These are phyloP conservation scores for Taurulus bubalis DNA, from an alignment of 2,113 vertebrate species.

Conservation along the genomic window DNA sequence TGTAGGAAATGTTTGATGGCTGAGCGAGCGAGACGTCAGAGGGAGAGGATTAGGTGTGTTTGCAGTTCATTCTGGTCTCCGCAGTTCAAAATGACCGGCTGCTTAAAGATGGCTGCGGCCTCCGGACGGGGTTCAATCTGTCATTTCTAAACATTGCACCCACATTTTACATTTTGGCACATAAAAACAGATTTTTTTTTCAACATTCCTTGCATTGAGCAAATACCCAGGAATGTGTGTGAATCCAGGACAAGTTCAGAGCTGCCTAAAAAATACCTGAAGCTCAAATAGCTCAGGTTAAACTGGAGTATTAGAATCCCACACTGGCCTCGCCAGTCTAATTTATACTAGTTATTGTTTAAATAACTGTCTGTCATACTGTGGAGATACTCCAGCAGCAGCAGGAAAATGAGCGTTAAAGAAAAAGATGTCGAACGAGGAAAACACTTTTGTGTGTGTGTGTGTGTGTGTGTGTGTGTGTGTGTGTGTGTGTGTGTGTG, in stretches of 20 bases:
- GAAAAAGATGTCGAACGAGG: not conserved
- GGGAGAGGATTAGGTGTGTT: conserved; percentile 1
- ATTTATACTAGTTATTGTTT: not conserved
- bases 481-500: not conserved
- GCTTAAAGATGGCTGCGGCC: not conserved
- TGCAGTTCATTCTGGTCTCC: not conserved
- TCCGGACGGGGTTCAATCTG: not conserved
- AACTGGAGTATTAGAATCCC: not conserved
- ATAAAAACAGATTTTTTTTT: not conserved
- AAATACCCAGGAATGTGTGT: not conserved
- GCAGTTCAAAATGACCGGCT: conserved; percentile 8
- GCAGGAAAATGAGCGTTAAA: not conserved
- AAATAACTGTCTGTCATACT: not conserved
- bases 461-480: conserved; percentile 12
- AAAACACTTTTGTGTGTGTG: no score
- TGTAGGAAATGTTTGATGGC: not conserved
- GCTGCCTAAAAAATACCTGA: conserved; percentile 32
- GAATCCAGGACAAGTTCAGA: not conserved
- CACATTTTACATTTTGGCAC: not conserved
- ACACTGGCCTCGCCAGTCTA: not conserved
- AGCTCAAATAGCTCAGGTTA: conserved; percentile 2
- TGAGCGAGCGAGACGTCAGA: not conserved
- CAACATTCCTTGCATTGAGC: not conserved
- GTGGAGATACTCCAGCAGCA: not conserved
- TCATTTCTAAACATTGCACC: not conserved